These are phyloP conservation scores for Apistogramma diplotaenia DNA, from an alignment of 2,113 vertebrate species.

Conservation along the genomic window DNA sequence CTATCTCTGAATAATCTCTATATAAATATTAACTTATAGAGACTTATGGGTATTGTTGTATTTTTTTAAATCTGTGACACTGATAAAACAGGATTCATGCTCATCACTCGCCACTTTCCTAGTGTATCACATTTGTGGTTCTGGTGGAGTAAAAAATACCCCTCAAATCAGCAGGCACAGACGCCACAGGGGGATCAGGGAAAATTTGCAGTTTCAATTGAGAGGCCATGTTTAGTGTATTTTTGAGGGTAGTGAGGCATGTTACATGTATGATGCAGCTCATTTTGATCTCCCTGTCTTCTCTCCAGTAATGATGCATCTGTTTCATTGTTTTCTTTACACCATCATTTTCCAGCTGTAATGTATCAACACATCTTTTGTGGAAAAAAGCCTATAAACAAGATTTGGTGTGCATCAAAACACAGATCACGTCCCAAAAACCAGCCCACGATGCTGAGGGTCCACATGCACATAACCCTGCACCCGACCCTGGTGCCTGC, in stretches of 20 bases:
- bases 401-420: not conserved
- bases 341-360: not conserved
- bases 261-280: fast-evolving
- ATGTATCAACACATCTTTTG: not conserved
- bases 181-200: not conserved
- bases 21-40: not conserved
- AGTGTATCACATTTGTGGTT: not conserved
- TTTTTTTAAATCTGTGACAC: not conserved
- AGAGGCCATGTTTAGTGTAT: not conserved
- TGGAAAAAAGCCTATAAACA: not conserved
- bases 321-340: not conserved
- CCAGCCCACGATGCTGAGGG: too few relatives aligned
- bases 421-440: not conserved
- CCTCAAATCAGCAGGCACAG: fast-evolving
- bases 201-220: not conserved
- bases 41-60: not conserved
- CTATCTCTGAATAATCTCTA: not conserved
- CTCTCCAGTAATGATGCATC: not conserved
- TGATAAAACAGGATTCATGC: too few relatives aligned
- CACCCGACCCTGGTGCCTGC: not conserved
- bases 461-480: not conserved
- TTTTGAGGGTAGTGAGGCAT: not conserved
- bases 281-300: not conserved
- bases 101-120: not conserved
- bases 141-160: not conserved